Evolutionary conservation across 2,888 invertebrate genomes (phyloP).

Genomic region (Hedya salicella): DNA sequence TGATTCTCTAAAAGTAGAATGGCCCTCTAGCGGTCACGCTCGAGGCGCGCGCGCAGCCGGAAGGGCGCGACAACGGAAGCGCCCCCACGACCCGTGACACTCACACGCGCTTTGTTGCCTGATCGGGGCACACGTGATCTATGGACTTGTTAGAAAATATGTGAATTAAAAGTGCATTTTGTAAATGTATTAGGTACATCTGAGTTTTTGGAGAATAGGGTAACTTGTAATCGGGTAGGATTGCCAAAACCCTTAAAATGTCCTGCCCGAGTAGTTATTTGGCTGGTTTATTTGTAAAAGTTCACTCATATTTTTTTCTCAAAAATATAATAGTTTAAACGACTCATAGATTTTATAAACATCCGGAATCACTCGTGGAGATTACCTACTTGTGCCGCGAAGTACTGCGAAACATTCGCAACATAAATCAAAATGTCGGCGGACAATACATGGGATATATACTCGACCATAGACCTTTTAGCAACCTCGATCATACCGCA

Average conservation of each 20-base stretch:
- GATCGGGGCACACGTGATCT: slow-evolving; percentile 67
- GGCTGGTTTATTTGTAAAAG: too few species aligned
- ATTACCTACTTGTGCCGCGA: too few species aligned
- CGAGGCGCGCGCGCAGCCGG: slow-evolving; percentile 74
- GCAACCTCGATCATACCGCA: too few species aligned
- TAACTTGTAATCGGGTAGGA: background rate
- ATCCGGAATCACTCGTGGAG: too few species aligned
- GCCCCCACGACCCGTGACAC: slow-evolving; percentile 75
- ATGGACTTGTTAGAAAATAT: slow-evolving; percentile 34
- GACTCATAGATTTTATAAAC: too few species aligned
- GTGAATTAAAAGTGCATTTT: slow-evolving; percentile 14
- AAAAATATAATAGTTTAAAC: too few species aligned
- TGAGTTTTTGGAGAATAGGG: background rate
- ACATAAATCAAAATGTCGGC: too few species aligned
- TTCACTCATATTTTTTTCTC: too few species aligned
- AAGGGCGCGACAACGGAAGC: slow-evolving; percentile 81
- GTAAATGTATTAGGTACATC: background rate
- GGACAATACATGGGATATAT: too few species aligned
- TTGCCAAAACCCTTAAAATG: background rate
- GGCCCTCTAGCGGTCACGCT: slow-evolving; percentile 75
- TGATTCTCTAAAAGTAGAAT: too few species aligned
- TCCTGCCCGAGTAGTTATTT: background rate
- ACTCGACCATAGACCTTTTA: too few species aligned
- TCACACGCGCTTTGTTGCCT: slow-evolving; percentile 70
- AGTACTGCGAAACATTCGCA: too few species aligned